Base-by-base conservation (phyloP, 2,113 vertebrate species). In the Anoura caudifer region DNA sequence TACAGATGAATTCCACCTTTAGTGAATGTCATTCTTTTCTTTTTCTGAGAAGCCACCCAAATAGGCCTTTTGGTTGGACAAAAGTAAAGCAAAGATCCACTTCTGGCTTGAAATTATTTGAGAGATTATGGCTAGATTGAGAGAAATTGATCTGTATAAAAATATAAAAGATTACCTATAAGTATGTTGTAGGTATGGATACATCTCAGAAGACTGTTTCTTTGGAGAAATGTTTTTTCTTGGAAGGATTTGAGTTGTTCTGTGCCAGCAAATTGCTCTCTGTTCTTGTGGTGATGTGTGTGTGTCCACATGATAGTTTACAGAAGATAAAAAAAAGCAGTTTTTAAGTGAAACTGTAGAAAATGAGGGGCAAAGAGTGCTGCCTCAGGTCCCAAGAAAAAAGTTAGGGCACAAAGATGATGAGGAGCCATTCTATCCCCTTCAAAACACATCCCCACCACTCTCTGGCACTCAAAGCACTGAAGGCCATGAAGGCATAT, bases 21-120 rank as follows among this genome's bases (percentile, higher is more conserved):
- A 84, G 28, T 87, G 47, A 94, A 69, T 73, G 63, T 28, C n/a
- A 73, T 45, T 89, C 31, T 89, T 83, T 52, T 89, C 24, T 85
- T 79, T 77, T 81, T 69, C 65, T 94, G 47, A 28, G 43, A 90
- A 95, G 67, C 83, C 43, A 95, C 59, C n/a, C 61, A 93, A 93
- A 87, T 65, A 16, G n/a, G 31, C 22, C 36, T 81, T 95, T 89
- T 83, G 67, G 45, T 79, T 83, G 65, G n/a, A 6, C n/a, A 92
- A 77, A 92, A 92, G 41, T 86, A 90, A 92, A 95, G 47, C 70
- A 69, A 94, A 90, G 52, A 82, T 61, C 38, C 16, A 79, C 33
- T 83, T 85, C 26, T 59, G 80, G 72, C 69, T 45, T 87, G 31
- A 36, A 89, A 91, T 92, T 85, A n/a, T 85, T 63, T 95, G 28